These are phyloP conservation scores for Allolobophora icterica DNA, from an alignment of 2,888 invertebrate species.

Conservation along the genomic window DNA sequence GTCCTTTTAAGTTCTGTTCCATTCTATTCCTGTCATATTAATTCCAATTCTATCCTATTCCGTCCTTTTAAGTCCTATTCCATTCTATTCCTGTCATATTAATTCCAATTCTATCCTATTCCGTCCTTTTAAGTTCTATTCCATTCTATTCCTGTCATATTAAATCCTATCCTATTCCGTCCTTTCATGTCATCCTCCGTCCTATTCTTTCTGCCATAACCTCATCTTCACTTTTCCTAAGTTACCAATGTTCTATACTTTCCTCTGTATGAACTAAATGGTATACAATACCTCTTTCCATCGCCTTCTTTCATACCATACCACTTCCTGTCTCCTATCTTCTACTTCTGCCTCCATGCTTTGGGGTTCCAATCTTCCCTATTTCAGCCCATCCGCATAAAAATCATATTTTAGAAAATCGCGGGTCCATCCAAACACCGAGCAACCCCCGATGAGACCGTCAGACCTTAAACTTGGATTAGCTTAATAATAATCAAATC, in stretches of 20 bases:
- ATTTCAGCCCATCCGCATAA: background rate
- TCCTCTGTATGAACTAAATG: background rate
- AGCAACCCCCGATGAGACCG: background rate
- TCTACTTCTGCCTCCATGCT: background rate
- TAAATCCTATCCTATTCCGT: too few relatives aligned
- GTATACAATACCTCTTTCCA: background rate
- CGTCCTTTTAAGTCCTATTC: too few relatives aligned
- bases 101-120: too few relatives aligned
- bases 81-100: too few relatives aligned
- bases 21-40: too few relatives aligned
- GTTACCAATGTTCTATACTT: background rate
- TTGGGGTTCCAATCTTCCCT: background rate
- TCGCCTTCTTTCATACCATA: background rate
- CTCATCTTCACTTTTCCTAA: background rate
- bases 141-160: too few relatives aligned
- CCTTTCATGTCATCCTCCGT: too few relatives aligned
- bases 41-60: too few relatives aligned
- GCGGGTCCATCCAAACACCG: background rate
- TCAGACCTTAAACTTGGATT: too few relatives aligned
- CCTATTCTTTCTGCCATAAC: background rate
- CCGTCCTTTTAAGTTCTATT: too few relatives aligned
- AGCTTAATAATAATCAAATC: constrained; percentile 1
- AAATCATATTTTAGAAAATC: background rate
- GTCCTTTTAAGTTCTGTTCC: too few relatives aligned
- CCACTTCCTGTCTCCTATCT: background rate